Conservation (phyloP, 2,797 vertebrate genomes). For the Glyptemys insculpta region DNA sequence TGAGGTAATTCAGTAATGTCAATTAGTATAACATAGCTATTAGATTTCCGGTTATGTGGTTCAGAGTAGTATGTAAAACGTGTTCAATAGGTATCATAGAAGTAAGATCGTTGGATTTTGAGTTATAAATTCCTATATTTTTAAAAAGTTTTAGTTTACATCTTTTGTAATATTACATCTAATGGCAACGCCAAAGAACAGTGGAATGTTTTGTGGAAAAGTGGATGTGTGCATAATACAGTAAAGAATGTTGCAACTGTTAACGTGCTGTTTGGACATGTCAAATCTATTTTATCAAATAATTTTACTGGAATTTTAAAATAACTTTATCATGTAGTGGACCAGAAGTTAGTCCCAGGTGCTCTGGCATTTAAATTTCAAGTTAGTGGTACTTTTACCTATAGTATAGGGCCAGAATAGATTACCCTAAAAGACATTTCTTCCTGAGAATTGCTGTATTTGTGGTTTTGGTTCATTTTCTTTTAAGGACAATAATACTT, state of each 20-base stretch:
- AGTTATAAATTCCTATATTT: conserved; percentile 47
- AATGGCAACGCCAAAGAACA: conserved; percentile 57
- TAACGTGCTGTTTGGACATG: conserved; percentile 42
- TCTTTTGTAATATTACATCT: conserved; percentile 4
- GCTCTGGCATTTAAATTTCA: not conserved
- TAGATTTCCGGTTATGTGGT: conserved; percentile 14
- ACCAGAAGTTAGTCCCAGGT: not conserved
- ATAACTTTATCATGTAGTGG: conserved; percentile 50
- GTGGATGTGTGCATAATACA: conserved; percentile 22
- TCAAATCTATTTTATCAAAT: conserved; percentile 50
- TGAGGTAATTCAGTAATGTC: not conserved
- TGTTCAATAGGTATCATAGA: conserved; percentile 26
- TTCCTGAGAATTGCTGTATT: not conserved
- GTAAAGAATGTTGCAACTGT: conserved; percentile 56
- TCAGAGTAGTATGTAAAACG: conserved; percentile 52
- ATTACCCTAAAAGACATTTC: not conserved
- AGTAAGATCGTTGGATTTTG: conserved; percentile 6
- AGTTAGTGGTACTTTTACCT: not conserved
- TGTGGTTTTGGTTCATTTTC: not conserved
- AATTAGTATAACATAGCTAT: not conserved
- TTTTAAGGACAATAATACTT: not conserved
- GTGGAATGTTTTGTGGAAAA: conserved; percentile 57
- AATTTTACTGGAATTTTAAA: conserved; percentile 68
- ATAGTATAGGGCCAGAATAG: accelerated
- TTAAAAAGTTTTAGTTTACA: conserved; percentile 39